These are phyloP conservation scores for Gadopsis bispinosus DNA, from an alignment of 2,797 vertebrate genomes.

Conservation along the genomic window DNA sequence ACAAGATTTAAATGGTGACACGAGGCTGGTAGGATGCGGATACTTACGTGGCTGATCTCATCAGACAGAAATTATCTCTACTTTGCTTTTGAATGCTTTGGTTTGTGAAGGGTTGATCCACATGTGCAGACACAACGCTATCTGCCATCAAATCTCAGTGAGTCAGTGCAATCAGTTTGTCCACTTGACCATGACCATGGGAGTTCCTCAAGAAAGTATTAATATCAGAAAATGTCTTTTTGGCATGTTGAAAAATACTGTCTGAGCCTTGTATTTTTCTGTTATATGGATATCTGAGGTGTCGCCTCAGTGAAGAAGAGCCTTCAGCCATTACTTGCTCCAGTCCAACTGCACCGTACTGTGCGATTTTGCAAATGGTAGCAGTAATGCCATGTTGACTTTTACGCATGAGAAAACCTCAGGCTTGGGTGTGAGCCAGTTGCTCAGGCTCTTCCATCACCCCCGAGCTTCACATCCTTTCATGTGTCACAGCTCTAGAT, in stretches of 20 bases:
- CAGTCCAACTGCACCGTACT: slow-evolving; percentile 29
- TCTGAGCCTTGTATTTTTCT: background rate
- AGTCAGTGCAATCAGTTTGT: slow-evolving; percentile 10
- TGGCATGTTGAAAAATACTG: background rate
- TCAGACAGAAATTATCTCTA: slow-evolving; percentile 2
- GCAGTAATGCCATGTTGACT: slow-evolving; percentile 71
- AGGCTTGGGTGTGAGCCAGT: slow-evolving; percentile 58
- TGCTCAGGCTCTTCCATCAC: slow-evolving; percentile 54
- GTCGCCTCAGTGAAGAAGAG: slow-evolving; percentile 24
- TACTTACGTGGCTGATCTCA: no score
- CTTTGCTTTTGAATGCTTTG: slow-evolving; percentile 4
- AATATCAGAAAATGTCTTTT: slow-evolving; percentile 2
- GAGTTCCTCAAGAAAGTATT: background rate
- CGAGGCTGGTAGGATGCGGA: background rate
- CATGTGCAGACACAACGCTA: background rate
- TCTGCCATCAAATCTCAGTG: slow-evolving; percentile 17
- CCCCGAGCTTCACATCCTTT: slow-evolving; percentile 47
- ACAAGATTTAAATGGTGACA: slow-evolving; percentile 14
- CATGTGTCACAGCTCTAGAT: slow-evolving; percentile 34
- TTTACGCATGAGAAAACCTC: slow-evolving; percentile 67
- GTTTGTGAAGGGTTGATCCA: slow-evolving; percentile 7
- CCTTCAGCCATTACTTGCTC: slow-evolving; percentile 38
- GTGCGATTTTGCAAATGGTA: slow-evolving; percentile 51
- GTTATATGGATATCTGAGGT: background rate
- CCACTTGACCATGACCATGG: background rate